Evolutionary conservation across 2,888 invertebrate genomes (phyloP), one percentile per base, ranked within the genome.

Genomic region (Eucera pruinosa): DNA sequence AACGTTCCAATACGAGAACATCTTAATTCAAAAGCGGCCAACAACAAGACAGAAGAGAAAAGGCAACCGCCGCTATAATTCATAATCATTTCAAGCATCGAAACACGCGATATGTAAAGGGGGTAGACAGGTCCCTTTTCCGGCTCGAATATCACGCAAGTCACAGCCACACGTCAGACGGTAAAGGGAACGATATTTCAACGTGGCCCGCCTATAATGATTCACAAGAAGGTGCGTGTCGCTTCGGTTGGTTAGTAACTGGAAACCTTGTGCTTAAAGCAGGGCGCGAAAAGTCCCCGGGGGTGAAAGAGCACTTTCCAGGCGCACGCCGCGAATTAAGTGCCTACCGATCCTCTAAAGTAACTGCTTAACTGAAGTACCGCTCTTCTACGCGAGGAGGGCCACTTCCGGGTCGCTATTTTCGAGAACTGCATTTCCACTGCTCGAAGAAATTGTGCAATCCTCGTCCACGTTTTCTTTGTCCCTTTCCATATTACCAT

Each of bases 171-270:
- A 11, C n/a, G 75, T 62, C 67, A 25, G 11, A n/a, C 71, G 66
- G 57, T 78, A 78, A 78, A 77, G 77, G 78, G 71, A n/a, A 52
- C 78, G 50, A 80, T 80, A 78, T 78, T 80, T 79, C 78, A 79
- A 55, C 36, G 30, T 20, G 50, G 55, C 48, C 50, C 68, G 52
- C 41, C 57, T 43, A 47, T 65, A 55, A 76, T 71, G 76, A 76
- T 60, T 61, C 75, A 69, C 27, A n/a, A 30, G 45, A 45, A 15
- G 45, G 15, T 45, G 30, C 60, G 60, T 61, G 45, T 30, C 45
- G 45, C 33, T 30, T 41, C 23, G n/a, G 4, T 36, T 15, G 2
- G 27, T 5, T 9, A 6, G 3, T 33, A 2, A 30, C 30, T 11
- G 25, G 7, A 52, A 30, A 27, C 27, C 9, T 30, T 33, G 18